Conservation (phyloP, 2,113 vertebrate genomes). For the Anthoscopus minutus region DNA sequence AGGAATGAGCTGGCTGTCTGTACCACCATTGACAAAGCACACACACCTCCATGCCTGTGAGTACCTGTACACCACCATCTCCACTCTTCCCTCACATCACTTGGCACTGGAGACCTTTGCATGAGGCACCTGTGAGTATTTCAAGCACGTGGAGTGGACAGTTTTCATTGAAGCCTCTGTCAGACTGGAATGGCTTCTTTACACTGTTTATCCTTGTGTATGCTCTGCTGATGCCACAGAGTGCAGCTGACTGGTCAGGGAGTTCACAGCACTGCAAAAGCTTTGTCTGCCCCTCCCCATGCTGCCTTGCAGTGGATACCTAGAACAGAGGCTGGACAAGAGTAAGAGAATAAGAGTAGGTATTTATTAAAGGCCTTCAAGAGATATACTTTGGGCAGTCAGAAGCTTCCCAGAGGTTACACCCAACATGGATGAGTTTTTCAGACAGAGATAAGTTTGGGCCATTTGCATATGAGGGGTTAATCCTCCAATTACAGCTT, state of each 20-base stretch:
- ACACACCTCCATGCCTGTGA: neutral
- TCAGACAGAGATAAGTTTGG: neutral
- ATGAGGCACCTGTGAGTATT: neutral
- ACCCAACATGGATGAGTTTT: neutral
- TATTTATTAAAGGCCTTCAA: neutral
- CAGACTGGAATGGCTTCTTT: neutral
- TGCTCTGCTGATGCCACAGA: neutral
- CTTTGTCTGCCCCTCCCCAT: neutral
- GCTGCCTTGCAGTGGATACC: neutral
- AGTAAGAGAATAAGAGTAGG: neutral
- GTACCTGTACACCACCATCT: neutral
- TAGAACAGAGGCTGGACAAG: neutral
- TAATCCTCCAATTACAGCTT: neutral
- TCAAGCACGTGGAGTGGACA: neutral
- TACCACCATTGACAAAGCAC: neutral
- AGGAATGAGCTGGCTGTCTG: neutral
- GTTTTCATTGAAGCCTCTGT: neutral
- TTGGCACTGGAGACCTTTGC: neutral
- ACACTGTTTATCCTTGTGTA: neutral
- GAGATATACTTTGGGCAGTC: neutral
- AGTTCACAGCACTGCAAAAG: neutral
- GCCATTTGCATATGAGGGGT: neutral
- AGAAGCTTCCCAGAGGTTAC: neutral
- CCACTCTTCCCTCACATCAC: neutral
- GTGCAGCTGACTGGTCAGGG: neutral